Evolutionary conservation across 2,888 invertebrate species (phyloP), one percentile per base, ranked within the genome.

Genomic region (Dromius quadrimaculatus): DNA sequence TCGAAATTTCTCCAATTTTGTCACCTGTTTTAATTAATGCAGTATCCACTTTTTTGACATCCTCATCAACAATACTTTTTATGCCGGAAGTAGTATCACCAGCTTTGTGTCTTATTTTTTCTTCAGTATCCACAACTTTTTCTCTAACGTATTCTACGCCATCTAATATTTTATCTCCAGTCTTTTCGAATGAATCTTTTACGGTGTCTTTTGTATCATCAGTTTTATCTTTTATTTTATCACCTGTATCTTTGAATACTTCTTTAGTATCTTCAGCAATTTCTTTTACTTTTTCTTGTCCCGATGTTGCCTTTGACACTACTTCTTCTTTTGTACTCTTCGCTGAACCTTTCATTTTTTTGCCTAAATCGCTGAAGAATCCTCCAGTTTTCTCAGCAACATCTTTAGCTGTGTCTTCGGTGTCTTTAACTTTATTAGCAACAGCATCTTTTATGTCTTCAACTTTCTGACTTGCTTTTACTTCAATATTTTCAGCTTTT

Each of bases 401-500:
- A 28, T 73, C 71, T 70, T 74, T 73, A 17, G 72, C n/a, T n/a
- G n/a, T n/a, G n/a, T n/a, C n/a, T n/a, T n/a, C n/a, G n/a, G n/a
- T n/a, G n/a, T n/a, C n/a, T 8, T 32, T 32, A 32, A 6, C 32
- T 32, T 32, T 32, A 8, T 6, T 32, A 32, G 5, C 8, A 32
- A 38, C 38, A 38, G 5, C n/a, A 72, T 81, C 79, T 6, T 85
- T 84, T 41, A 84, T 81, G 77, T 85, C 84, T 59, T 76, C 66
- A 1, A 75, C 71, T 13, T n/a, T 43, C 32, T 68, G 61, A 8
- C 43, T 47, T 13, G 43, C 20, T 38, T 61, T 17, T 23, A 32
- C 38, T 9, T 47, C 72, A 20, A 64, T 15, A 23, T 72, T 69
- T 57, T 57, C 32, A 13, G 32, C 50, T 28, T 59, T 70, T 19